phyloP scores from a whole-genome alignment of 2,888 invertebrate genomes.

The Lasioglossum pauxillum region DNA sequence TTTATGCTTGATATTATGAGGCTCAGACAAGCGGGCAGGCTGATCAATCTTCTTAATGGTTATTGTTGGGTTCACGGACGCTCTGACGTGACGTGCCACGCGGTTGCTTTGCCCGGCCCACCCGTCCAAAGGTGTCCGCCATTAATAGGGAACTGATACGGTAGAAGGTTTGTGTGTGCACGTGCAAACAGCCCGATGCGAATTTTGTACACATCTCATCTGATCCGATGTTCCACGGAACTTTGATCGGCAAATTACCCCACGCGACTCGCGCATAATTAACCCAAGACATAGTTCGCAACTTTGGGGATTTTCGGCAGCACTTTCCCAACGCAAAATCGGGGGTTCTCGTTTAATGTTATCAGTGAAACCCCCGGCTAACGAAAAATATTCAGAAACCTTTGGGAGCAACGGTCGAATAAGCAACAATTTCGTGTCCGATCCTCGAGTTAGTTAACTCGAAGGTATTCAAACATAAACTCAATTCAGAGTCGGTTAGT shows the following conservation, averaged over 20 bases:
- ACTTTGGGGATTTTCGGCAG: neutral
- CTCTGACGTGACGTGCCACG: constrained; percentile 54
- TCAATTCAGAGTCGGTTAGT: neutral
- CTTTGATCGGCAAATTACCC: constrained; percentile 40
- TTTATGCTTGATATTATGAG: constrained; percentile 51
- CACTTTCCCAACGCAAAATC: no score
- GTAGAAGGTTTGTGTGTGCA: constrained; percentile 28
- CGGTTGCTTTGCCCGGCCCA: constrained; percentile 47
- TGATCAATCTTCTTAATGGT: constrained; percentile 64
- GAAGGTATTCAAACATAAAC: constrained; percentile 1
- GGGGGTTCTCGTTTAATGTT: no score
- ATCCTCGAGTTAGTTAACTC: neutral
- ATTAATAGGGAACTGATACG: constrained; percentile 58
- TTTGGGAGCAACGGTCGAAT: no score
- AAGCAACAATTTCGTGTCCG: neutral
- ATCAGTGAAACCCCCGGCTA: no score
- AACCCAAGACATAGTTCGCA: neutral
- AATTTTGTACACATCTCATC: constrained; percentile 47
- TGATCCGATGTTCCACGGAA: neutral
- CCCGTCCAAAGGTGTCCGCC: constrained; percentile 50
- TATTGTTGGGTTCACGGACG: constrained; percentile 55
- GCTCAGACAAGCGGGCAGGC: constrained; percentile 41
- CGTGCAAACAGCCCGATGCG: constrained; percentile 35
- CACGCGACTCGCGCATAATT: neutral
- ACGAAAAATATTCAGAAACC: no score